Conservation (phyloP, 2,797 vertebrate genomes). For the Eutrigla gurnardus region DNA sequence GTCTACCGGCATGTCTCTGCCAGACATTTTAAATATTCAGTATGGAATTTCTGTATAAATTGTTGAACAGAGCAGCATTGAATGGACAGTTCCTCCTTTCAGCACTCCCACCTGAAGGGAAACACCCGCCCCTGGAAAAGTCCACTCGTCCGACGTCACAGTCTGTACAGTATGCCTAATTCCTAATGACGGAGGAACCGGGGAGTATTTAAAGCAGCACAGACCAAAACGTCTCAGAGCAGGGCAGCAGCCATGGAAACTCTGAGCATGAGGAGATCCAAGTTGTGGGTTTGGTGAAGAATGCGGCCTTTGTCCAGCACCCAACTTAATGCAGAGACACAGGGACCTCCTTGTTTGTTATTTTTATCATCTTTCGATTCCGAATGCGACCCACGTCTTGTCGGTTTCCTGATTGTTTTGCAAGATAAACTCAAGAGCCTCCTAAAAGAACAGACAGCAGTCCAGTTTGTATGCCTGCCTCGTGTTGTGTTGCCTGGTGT, state of each 20-base stretch:
- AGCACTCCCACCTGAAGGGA: constrained; percentile 54
- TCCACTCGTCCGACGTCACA: constrained; percentile 69
- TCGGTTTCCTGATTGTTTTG: constrained; percentile 43
- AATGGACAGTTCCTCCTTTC: constrained; percentile 63
- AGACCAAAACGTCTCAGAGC: constrained; percentile 39
- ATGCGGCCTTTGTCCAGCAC: constrained; percentile 64
- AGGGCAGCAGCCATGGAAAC: constrained; percentile 66
- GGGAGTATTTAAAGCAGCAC: constrained; percentile 50
- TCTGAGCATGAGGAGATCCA: constrained; percentile 50
- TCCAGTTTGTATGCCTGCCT: neutral
- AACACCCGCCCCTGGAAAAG: constrained; percentile 78
- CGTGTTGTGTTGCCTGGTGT: neutral
- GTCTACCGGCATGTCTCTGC: constrained; percentile 10
- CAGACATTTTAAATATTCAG: constrained; percentile 39
- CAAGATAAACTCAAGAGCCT: constrained; percentile 60
- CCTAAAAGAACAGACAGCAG: neutral
- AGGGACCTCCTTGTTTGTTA: constrained; percentile 66
- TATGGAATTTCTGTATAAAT: constrained; percentile 48
- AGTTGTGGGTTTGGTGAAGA: constrained; percentile 58
- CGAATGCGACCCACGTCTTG: constrained; percentile 51
- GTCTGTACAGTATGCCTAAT: constrained; percentile 50
- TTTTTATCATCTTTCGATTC: constrained; percentile 47
- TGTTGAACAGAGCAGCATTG: constrained; percentile 47
- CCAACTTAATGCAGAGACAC: constrained; percentile 42
- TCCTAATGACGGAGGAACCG: constrained; percentile 26